Conservation (phyloP, 2,797 vertebrate genomes). For the Danio tinwini region DNA sequence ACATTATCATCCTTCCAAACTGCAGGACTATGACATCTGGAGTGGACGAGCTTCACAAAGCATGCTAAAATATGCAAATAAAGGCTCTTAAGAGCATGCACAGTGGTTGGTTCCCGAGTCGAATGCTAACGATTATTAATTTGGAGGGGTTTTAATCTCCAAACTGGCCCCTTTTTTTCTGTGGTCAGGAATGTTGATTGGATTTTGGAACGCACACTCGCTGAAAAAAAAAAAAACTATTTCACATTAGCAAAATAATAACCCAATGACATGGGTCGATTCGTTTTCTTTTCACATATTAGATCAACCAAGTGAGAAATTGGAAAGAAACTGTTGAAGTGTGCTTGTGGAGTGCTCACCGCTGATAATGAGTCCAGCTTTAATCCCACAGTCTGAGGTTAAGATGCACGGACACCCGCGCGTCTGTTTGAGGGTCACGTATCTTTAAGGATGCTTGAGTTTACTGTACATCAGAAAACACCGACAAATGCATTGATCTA, state of each 20-base stretch:
- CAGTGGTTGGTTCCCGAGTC: slow-evolving; percentile 58
- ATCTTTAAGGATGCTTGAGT: slow-evolving; percentile 8
- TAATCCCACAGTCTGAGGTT: slow-evolving; percentile 62
- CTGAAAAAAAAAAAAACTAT: slow-evolving; percentile 37
- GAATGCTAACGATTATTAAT: slow-evolving; percentile 66
- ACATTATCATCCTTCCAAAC: slow-evolving; percentile 36
- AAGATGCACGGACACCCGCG: slow-evolving; percentile 35
- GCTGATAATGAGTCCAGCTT: slow-evolving; percentile 59
- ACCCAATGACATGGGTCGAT: slow-evolving; percentile 62
- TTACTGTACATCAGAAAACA: background rate
- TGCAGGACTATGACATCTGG: slow-evolving; percentile 26
- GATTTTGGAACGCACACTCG: slow-evolving; percentile 46
- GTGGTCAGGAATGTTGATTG: slow-evolving; percentile 65
- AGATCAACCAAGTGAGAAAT: slow-evolving; percentile 70
- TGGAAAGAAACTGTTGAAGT: slow-evolving; percentile 64
- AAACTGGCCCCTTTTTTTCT: slow-evolving; percentile 47
- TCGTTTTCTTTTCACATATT: slow-evolving; percentile 66
- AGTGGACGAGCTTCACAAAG: slow-evolving; percentile 55
- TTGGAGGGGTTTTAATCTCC: slow-evolving; percentile 62
- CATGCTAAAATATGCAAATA: slow-evolving; percentile 62
- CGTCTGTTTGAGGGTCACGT: slow-evolving; percentile 23
- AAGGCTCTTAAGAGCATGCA: slow-evolving; percentile 57
- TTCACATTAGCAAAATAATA: slow-evolving; percentile 68
- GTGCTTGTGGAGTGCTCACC: slow-evolving; percentile 55
- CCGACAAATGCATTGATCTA: background rate